Percentiles rank a stretch among this genome's conserved stretches.
phyloP scores from a whole-genome alignment of 2,888 invertebrate species.

The Pachycephus smyrnensis region DNA sequence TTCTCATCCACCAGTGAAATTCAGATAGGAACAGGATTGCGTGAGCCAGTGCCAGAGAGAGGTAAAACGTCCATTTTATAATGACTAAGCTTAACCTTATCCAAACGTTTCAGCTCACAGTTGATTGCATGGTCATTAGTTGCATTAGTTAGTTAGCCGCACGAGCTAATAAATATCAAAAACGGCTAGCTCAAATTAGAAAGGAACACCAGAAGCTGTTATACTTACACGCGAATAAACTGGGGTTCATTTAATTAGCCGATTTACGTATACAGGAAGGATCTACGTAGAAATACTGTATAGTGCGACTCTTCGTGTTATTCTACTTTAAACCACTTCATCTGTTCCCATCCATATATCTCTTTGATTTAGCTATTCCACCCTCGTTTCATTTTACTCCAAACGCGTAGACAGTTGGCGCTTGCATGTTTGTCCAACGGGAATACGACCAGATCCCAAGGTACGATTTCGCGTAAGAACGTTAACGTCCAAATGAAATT shows the following conservation, averaged over 20 bases:
- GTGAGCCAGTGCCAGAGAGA: conserved; percentile 84
- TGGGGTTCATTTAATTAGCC: background rate
- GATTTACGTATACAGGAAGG: background rate
- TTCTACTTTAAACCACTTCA: background rate
- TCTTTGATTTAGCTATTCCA: background rate
- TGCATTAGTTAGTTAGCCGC: conserved; percentile 39
- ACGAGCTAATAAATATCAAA: conserved; percentile 47
- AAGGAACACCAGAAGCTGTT: background rate
- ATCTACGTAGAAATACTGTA: background rate
- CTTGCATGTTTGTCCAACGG: background rate
- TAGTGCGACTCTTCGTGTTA: background rate
- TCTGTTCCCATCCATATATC: background rate
- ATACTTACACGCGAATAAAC: background rate
- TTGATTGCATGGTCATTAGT: conserved; percentile 16
- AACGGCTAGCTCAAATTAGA: background rate
- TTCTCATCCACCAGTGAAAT: conserved; percentile 77
- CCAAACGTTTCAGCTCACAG: background rate
- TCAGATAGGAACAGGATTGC: conserved; percentile 77
- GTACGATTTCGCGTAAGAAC: background rate
- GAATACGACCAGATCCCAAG: background rate
- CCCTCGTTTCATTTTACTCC: background rate
- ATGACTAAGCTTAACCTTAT: conserved; percentile 2
- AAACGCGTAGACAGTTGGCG: background rate
- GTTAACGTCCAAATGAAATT: background rate
- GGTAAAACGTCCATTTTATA: conserved; percentile 68